phyloP scores from a whole-genome alignment of 2,113 vertebrate species.

The Glaucomys volans region DNA sequence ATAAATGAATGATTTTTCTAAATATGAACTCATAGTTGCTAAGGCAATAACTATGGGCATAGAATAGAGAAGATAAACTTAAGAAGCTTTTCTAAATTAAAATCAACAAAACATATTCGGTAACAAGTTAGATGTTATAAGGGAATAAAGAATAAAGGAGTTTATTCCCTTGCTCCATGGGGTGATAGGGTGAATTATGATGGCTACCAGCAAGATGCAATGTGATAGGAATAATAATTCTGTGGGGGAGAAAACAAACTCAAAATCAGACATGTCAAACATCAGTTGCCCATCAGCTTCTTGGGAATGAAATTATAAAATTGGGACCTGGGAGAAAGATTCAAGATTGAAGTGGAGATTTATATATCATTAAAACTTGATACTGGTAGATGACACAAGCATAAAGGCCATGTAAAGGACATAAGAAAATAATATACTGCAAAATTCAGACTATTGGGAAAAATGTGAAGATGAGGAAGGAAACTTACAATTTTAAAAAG shows the following conservation, averaged over 20 bases:
- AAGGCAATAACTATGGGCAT: background rate
- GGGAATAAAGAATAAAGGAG: background rate
- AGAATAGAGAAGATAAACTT: background rate
- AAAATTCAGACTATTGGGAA: background rate
- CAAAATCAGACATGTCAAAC: background rate
- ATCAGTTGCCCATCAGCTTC: background rate
- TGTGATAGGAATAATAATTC: background rate
- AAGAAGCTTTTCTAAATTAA: conserved; percentile 26
- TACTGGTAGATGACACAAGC: background rate
- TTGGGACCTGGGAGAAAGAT: background rate
- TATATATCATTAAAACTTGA: conserved; percentile 2
- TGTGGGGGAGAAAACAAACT: background rate
- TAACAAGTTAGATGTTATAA: background rate
- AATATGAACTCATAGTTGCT: background rate
- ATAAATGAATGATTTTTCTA: background rate
- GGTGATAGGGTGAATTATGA: background rate
- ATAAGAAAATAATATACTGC: background rate
- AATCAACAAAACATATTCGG: background rate
- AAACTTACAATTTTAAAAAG: background rate
- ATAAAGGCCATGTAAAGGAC: background rate
- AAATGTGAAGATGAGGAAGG: background rate
- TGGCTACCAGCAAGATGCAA: background rate
- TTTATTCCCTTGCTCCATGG: background rate
- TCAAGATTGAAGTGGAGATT: background rate
- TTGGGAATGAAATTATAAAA: background rate